Evolutionary conservation across 2,113 vertebrate species (phyloP).

Genomic region (Macrotus californicus): DNA sequence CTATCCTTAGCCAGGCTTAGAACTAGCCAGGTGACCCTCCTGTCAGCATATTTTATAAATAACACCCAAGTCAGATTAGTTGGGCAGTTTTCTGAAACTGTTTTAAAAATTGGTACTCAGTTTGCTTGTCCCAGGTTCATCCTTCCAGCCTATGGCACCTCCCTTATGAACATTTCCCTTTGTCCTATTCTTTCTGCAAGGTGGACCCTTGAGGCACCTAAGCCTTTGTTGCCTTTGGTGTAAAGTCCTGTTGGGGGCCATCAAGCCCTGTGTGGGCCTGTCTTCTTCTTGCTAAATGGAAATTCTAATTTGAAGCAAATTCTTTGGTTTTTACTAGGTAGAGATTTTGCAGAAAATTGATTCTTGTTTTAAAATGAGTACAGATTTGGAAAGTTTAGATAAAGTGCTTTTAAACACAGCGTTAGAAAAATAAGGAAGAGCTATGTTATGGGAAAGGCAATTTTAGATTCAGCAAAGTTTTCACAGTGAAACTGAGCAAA

Average conservation of each 20-base stretch:
- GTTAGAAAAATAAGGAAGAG: not conserved
- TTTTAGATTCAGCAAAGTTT: not conserved
- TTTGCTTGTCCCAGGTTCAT: not conserved
- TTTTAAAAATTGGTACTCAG: not conserved
- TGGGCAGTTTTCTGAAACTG: not conserved
- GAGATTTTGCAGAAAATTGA: not conserved
- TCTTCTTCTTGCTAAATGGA: not conserved
- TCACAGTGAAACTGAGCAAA: not conserved
- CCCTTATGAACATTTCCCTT: not conserved
- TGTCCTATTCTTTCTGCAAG: not conserved
- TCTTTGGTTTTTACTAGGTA: not conserved
- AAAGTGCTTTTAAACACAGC: not conserved
- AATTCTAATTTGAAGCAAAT: not conserved
- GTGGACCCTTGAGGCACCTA: too few relatives aligned
- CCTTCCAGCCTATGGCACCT: not conserved
- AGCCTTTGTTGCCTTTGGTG: not conserved
- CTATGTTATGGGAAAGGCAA: not conserved
- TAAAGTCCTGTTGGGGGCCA: not conserved
- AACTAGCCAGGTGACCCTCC: not conserved
- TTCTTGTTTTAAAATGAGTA: not conserved
- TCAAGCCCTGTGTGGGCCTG: not conserved
- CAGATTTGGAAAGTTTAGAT: not conserved
- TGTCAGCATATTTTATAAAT: not conserved
- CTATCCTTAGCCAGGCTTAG: not conserved
- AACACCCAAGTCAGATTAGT: not conserved